A percentile compares a stretch with the other conserved stretches of the same genome.
Conservation (phyloP, 1,140 invertebrate species). For the Caerostris darwini region DNA sequence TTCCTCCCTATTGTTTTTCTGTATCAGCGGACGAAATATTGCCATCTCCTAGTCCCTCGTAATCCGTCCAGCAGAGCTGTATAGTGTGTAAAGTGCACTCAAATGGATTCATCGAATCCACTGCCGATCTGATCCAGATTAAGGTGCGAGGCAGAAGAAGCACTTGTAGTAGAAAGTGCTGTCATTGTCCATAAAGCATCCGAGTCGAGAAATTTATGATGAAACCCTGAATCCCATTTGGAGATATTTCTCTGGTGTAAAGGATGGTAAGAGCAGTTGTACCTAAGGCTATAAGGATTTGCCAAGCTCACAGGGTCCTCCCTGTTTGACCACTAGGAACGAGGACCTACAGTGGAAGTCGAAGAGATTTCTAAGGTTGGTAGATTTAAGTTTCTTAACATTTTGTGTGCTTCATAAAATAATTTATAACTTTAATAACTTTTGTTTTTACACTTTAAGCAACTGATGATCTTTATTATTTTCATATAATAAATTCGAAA, state of each 20-base stretch:
- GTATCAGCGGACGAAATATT: conserved; percentile 48
- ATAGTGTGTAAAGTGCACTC: conserved; percentile 72
- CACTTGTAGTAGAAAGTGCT: conserved; percentile 70
- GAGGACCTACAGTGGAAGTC: neutral
- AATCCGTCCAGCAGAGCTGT: conserved; percentile 59
- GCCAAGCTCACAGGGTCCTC: neutral
- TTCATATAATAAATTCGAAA: no score
- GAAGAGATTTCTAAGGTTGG: no score
- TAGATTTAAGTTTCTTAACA: no score
- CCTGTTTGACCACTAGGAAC: conserved; percentile 52
- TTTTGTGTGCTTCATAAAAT: no score
- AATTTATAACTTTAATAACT: no score
- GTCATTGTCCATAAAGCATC: conserved; percentile 75
- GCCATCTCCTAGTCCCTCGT: conserved; percentile 47
- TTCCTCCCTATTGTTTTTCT: conserved; percentile 39
- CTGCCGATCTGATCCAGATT: conserved; percentile 70
- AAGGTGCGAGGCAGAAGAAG: conserved; percentile 37
- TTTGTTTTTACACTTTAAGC: no score
- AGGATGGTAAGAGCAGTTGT: conserved; percentile 62
- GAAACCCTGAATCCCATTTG: conserved; percentile 73
- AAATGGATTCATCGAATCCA: conserved; percentile 71
- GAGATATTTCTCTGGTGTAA: conserved; percentile 67
- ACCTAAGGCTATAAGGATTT: conserved; percentile 31
- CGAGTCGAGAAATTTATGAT: conserved; percentile 66
- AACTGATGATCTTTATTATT: no score